Conservation (phyloP, 2,888 invertebrate genomes). For the Tinea trinotella region DNA sequence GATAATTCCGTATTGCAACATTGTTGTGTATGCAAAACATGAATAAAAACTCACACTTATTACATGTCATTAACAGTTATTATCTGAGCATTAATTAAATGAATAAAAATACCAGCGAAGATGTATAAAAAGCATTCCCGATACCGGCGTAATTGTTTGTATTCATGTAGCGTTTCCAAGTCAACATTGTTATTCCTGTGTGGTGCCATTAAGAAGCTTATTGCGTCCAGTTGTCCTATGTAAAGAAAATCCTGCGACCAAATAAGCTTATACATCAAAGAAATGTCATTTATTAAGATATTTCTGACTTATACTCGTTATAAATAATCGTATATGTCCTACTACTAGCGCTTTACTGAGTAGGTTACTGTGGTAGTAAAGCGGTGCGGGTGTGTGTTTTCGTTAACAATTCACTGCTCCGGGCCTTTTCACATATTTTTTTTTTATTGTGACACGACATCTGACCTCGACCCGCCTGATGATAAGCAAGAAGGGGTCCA, state of each 20-base stretch:
- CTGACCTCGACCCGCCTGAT: too few relatives aligned
- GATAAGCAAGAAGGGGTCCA: too few relatives aligned
- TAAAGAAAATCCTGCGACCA: neutral
- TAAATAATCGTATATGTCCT: too few relatives aligned
- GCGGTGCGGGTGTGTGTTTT: too few relatives aligned
- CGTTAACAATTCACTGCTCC: too few relatives aligned
- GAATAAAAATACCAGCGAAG: neutral
- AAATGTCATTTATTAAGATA: too few relatives aligned
- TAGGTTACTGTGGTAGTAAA: too few relatives aligned
- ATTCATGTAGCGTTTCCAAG: neutral
- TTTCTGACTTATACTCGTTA: too few relatives aligned
- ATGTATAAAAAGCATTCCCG: neutral
- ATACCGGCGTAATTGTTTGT: neutral
- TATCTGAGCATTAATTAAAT: neutral
- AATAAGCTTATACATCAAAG: too few relatives aligned
- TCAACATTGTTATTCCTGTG: slow-evolving; percentile 5
- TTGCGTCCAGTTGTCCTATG: neutral
- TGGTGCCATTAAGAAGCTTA: neutral
- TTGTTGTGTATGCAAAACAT: neutral
- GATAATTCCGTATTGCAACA: neutral
- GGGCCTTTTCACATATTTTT: too few relatives aligned
- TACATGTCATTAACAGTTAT: neutral
- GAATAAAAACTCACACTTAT: neutral
- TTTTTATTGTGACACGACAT: too few relatives aligned
- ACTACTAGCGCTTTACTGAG: too few relatives aligned